A percentile compares a stretch with the other conserved stretches of the same genome.
Conservation (phyloP, 2,888 invertebrate genomes). For the Ochropleura plecta region DNA sequence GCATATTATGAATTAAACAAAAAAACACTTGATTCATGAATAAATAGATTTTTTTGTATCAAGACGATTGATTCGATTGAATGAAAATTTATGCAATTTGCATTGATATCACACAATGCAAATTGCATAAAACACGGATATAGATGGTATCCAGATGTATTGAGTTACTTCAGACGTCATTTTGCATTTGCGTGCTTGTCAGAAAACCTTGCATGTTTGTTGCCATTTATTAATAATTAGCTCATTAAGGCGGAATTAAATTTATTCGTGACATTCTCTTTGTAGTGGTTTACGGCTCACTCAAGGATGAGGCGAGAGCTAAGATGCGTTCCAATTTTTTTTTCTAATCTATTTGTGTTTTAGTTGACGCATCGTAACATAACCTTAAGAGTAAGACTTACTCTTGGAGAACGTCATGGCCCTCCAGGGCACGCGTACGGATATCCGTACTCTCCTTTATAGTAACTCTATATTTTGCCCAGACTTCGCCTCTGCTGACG, state of each 20-base stretch:
- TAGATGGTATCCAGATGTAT: background rate
- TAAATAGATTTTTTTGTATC: slow-evolving; percentile 64
- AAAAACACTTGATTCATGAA: slow-evolving; percentile 68
- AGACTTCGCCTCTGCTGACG: too few species aligned
- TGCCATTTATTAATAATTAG: background rate
- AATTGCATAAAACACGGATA: slow-evolving; percentile 40
- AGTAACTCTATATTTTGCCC: too few species aligned
- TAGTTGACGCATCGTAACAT: background rate
- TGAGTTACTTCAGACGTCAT: background rate
- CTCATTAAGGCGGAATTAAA: background rate
- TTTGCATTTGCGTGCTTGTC: background rate
- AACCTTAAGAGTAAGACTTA: background rate
- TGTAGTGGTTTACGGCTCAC: background rate
- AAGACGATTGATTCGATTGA: slow-evolving; percentile 49
- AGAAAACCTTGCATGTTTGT: background rate
- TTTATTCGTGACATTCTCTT: background rate
- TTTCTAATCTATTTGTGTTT: background rate
- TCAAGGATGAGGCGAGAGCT: background rate
- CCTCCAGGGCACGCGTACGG: too few species aligned
- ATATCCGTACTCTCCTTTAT: too few species aligned
- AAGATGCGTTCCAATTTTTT: background rate
- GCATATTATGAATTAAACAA: slow-evolving; percentile 31
- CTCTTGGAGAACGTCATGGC: too few species aligned
- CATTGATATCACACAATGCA: slow-evolving; percentile 33
- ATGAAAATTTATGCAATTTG: too few species aligned